These are phyloP conservation scores for Polypterus senegalus DNA, from an alignment of 2,113 vertebrate species.

Conservation along the genomic window DNA sequence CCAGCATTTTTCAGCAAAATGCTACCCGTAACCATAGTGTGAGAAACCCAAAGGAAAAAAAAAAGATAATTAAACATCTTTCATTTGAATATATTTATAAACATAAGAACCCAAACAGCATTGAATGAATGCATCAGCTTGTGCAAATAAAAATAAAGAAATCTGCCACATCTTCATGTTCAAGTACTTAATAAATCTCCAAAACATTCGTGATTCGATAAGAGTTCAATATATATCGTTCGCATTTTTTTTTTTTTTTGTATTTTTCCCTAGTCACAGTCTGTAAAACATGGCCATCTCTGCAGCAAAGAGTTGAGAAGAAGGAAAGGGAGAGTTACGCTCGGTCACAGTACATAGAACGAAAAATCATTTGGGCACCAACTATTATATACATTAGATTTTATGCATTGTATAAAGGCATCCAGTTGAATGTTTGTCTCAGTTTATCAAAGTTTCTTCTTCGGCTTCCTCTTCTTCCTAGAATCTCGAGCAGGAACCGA, in stretches of 20 bases:
- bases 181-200: constrained; percentile 27
- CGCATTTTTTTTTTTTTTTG: constrained; percentile 20
- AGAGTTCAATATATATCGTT: constrained; percentile 26
- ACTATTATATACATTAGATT: constrained; percentile 64
- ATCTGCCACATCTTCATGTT: constrained; percentile 24
- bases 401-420: constrained; percentile 67
- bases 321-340: constrained; percentile 37
- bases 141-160: constrained; percentile 45
- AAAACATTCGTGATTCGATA: constrained; percentile 39
- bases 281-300: constrained; percentile 25
- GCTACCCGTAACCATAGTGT: constrained; percentile 63
- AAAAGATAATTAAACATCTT: constrained; percentile 42
- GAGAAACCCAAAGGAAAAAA: constrained; percentile 49
- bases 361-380: constrained; percentile 58
- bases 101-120: constrained; percentile 60
- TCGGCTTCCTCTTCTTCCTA: constrained; percentile 25
- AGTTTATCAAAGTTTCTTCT: constrained; percentile 1
- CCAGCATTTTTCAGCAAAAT: constrained; percentile 76
- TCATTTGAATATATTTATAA: constrained; percentile 51
- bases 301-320: constrained; percentile 37
- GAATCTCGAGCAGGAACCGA: constrained; percentile 25
- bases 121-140: constrained; percentile 62
- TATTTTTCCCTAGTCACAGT: constrained; percentile 22
- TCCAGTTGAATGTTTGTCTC: constrained; percentile 51
- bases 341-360: constrained; percentile 65